These are phyloP conservation scores for Sciaenops ocellatus DNA, from an alignment of 2,797 vertebrate genomes.

Conservation along the genomic window DNA sequence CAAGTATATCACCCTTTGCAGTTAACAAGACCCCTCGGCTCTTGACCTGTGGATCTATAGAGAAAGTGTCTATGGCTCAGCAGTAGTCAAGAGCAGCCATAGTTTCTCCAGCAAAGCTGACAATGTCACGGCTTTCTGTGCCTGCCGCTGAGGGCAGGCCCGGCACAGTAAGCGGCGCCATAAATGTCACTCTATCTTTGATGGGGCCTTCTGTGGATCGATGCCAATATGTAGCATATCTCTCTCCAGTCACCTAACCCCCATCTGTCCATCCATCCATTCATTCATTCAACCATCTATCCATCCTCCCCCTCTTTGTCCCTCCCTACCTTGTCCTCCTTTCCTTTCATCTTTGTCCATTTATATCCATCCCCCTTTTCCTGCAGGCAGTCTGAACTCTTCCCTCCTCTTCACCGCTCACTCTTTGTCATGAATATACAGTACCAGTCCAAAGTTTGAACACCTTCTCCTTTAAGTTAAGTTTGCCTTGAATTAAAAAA, in stretches of 20 bases:
- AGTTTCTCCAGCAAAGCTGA: slow-evolving; percentile 57
- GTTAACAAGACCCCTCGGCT: slow-evolving; percentile 60
- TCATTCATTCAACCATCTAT: slow-evolving; percentile 32
- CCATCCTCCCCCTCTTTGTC: slow-evolving; percentile 19
- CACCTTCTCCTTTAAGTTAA: too few relatives aligned
- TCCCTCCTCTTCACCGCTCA: not conserved
- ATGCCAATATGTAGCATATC: slow-evolving; percentile 79
- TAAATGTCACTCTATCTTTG: slow-evolving; percentile 82
- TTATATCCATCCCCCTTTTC: slow-evolving; percentile 50
- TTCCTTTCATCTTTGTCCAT: slow-evolving; percentile 60
- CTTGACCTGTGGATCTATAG: slow-evolving; percentile 50
- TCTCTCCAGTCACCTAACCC: slow-evolving; percentile 59
- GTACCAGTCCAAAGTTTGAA: not conserved
- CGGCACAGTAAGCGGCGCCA: slow-evolving; percentile 52
- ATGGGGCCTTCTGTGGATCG: slow-evolving; percentile 78
- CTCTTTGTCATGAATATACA: not conserved
- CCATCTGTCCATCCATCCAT: slow-evolving; percentile 46
- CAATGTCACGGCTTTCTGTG: slow-evolving; percentile 65
- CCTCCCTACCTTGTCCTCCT: slow-evolving; percentile 9
- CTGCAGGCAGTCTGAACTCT: slow-evolving; percentile 10
- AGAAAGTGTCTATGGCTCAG: slow-evolving; percentile 54
- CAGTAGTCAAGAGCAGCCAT: slow-evolving; percentile 50
- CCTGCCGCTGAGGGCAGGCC: slow-evolving; percentile 55
- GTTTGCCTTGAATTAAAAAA: too few relatives aligned
- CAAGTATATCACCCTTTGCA: slow-evolving; percentile 38